Base-by-base conservation (phyloP, 2,888 invertebrate genomes). In the Pyrochroa serraticornis region DNA sequence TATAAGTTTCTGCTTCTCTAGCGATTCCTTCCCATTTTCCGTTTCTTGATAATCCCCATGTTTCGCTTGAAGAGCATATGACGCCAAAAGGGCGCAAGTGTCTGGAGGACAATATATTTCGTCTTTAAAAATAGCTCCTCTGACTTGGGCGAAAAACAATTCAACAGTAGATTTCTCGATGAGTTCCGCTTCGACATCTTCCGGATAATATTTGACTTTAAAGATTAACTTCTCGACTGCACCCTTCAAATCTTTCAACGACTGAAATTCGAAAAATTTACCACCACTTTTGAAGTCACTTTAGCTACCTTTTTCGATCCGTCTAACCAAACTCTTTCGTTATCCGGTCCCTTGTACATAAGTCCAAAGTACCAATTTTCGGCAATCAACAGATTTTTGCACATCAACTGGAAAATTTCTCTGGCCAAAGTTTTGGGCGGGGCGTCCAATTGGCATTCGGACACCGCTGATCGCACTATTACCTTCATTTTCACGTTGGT, bases 51-150 rank as follows among this genome's bases (percentile, higher is more conserved):
- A 94, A 82, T 99, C 98, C 2, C 97, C 97, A 80, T 97, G 95
- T 73, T 98, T 91, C 66, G 94, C 96, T 81, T 99, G 98, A 63
- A 95, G 93, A 38, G 97, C 97, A 81, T 97, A 99, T 44, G 97
- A 97, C 10, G 97, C 97, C 55, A 99, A 83, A 65, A 99, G 85
- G 13, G 98, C 97, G 9, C 95, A 95, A 42, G 98, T 97, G 83
- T 99, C 99, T 34, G 98, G 95, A 66, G 99, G 98, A 80, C 98
- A 99, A 83, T 97, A 99, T 75, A 98, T 94, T 82, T 97, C 97
- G 81, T 97, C 97, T 59, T 91, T 92, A 67, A 98, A 85, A 79
- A 99, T 97, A 66, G 90, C 91, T 79, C 95, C 95, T 83, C 97
- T 97, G 66, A 96, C 94, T 86, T 93, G 91, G 69, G 91, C 85